Conservation (phyloP, 2,113 vertebrate species). For the Strigops habroptila region DNA sequence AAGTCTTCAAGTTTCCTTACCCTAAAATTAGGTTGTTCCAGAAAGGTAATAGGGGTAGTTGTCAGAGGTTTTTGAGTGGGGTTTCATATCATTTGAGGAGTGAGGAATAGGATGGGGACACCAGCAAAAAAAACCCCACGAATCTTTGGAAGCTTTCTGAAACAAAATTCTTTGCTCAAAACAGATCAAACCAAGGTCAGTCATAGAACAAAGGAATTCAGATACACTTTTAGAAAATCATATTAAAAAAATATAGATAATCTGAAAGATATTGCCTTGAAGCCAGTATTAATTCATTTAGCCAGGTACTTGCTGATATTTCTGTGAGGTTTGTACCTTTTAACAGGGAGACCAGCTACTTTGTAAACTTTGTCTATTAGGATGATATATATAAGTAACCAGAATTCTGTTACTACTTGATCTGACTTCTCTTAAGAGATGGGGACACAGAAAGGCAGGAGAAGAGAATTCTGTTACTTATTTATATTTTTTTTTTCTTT, state of each 20-base stretch:
- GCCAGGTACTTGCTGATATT: background rate
- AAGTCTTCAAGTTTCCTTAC: background rate
- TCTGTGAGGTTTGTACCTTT: background rate
- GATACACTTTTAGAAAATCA: background rate
- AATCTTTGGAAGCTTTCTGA: background rate
- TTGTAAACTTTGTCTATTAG: background rate
- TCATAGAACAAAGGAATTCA: background rate
- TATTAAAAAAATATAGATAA: background rate
- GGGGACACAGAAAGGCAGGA: background rate
- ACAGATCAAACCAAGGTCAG: background rate
- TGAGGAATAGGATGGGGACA: rapidly evolving
- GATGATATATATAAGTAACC: background rate
- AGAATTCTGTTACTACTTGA: background rate
- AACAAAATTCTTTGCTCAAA: background rate
- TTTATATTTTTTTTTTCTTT: rapidly evolving
- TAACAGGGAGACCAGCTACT: background rate
- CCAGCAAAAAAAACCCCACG: rapidly evolving
- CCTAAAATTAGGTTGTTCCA: background rate
- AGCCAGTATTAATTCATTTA: background rate
- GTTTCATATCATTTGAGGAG: background rate
- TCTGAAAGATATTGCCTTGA: background rate
- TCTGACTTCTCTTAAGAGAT: background rate
- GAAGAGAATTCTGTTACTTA: background rate
- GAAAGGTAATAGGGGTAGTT: background rate
- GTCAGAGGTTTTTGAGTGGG: background rate